Conservation (phyloP, 2,888 invertebrate species). For the Anarsia innoxiella region DNA sequence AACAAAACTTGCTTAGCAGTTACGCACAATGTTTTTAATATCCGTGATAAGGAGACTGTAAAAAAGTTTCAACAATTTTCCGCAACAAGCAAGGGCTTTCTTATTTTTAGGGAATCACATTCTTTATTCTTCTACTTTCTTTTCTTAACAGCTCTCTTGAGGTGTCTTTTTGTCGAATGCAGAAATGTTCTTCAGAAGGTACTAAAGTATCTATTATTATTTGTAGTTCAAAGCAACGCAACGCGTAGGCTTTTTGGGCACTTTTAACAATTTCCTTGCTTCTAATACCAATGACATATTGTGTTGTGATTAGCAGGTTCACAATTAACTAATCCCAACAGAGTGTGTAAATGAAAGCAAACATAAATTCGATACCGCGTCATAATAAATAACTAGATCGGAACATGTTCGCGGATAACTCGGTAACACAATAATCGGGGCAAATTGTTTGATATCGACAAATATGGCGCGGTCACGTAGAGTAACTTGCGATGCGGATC, state of each 20-base stretch:
- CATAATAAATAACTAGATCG: slow-evolving; percentile 4
- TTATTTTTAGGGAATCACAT: not conserved
- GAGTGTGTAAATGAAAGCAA: no score
- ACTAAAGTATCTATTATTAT: no score
- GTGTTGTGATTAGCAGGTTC: no score
- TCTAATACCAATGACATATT: no score
- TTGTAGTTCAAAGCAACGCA: no score
- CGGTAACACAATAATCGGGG: slow-evolving; percentile 35
- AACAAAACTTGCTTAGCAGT: not conserved
- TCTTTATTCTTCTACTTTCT: no score
- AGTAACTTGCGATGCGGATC: slow-evolving; percentile 27
- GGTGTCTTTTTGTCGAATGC: no score
- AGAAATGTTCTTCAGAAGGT: no score
- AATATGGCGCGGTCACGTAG: slow-evolving; percentile 40
- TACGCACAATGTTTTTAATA: not conserved
- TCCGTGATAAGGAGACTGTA: not conserved
- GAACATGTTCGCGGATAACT: slow-evolving; percentile 10
- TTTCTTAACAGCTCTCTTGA: no score
- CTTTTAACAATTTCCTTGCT: no score
- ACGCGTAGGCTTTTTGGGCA: no score
- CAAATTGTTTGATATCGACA: slow-evolving; percentile 44
- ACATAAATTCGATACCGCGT: slow-evolving; percentile 1
- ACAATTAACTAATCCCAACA: no score
- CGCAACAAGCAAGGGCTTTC: not conserved
- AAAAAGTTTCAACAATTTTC: not conserved